Evolutionary conservation across 2,888 invertebrate genomes (phyloP).

Genomic region (Microplitis manilae): DNA sequence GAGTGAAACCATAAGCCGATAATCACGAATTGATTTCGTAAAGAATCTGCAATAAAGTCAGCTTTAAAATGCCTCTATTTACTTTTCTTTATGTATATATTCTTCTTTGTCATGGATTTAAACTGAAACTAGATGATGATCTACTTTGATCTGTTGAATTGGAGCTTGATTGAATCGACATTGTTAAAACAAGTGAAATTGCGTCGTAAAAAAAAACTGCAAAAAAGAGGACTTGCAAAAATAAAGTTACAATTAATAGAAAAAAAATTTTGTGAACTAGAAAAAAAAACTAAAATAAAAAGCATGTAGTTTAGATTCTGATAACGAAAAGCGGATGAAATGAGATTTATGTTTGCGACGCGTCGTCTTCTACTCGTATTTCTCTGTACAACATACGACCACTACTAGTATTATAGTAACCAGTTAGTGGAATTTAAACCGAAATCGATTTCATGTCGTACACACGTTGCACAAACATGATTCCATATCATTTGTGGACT

Average conservation of each 20-base stretch:
- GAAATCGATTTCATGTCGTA: neutral
- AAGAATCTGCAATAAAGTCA: neutral
- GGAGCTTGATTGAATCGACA: slow-evolving; percentile 13
- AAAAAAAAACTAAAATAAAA: neutral
- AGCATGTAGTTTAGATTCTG: neutral
- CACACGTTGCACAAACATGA: neutral
- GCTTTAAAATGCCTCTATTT: neutral
- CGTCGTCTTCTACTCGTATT: slow-evolving; percentile 2
- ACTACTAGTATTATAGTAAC: neutral
- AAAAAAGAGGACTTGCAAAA: neutral
- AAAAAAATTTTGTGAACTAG: neutral
- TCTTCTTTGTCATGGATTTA: neutral
- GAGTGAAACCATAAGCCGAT: neutral
- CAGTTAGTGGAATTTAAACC: slow-evolving; percentile 5
- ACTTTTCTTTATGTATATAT: neutral
- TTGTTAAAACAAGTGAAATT: slow-evolving; percentile 10
- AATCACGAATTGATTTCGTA: neutral
- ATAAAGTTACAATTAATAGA: neutral
- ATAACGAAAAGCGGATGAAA: slow-evolving; percentile 12
- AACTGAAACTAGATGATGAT: neutral
- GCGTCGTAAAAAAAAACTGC: neutral
- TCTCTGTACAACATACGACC: neutral
- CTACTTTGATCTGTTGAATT: slow-evolving; percentile 15
- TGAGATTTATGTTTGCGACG: neutral
- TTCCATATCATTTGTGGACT: neutral